Percentiles rank a stretch among this genome's conserved stretches.
Conservation (phyloP, 2,797 vertebrate genomes). For the Numenius phaeopus region DNA sequence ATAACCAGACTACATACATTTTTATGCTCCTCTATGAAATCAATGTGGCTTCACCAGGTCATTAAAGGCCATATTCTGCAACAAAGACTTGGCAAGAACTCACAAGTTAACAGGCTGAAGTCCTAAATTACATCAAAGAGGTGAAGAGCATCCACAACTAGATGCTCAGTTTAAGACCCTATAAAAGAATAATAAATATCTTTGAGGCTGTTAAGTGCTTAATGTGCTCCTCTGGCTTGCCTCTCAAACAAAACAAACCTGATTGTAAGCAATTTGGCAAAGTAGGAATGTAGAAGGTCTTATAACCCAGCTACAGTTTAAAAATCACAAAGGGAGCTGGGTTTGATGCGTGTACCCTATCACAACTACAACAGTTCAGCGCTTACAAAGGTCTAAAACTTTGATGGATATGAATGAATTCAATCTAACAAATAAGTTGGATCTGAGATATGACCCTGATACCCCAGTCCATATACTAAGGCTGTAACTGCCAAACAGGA, state of each 20-base stretch:
- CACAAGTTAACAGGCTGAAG: not conserved
- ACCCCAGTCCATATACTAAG: too few species aligned
- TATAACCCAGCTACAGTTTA: not conserved
- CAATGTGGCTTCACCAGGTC: not conserved
- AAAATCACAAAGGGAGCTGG: not conserved
- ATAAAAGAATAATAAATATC: not conserved
- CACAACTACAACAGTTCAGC: not conserved
- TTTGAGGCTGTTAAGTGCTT: not conserved
- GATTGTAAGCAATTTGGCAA: not conserved
- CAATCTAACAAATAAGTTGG: not conserved
- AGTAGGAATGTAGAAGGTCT: not conserved
- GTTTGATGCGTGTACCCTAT: not conserved
- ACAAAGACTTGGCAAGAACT: not conserved
- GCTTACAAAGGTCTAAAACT: not conserved
- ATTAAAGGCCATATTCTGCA: not conserved
- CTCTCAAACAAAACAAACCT: not conserved
- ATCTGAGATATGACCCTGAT: not conserved
- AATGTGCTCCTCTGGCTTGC: not conserved
- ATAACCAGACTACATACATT: not conserved
- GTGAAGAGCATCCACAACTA: not conserved
- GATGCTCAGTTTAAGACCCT: not conserved
- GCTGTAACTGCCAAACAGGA: not conserved
- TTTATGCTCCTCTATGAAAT: not conserved
- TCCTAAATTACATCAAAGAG: not conserved
- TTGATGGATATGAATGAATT: not conserved